Conservation (phyloP, 1,140 invertebrate species). For the Diachasmimorpha longicaudata region DNA sequence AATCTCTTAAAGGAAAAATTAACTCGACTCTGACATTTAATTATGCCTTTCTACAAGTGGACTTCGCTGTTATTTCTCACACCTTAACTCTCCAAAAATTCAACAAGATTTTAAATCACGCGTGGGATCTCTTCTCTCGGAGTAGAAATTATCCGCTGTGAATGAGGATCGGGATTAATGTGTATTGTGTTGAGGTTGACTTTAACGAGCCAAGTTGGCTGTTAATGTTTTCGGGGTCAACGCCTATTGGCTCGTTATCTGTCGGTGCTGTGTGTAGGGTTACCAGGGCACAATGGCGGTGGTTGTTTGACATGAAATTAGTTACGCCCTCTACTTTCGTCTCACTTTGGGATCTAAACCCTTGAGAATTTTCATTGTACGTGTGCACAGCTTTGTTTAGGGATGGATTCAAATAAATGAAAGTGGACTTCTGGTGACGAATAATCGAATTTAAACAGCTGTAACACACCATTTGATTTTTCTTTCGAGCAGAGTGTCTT, state of each 20-base stretch:
- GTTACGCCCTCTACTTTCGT: conserved; percentile 12
- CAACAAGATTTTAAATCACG: too few relatives aligned
- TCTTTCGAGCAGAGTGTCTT: too few relatives aligned
- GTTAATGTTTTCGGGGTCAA: conserved; percentile 21
- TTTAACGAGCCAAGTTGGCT: conserved; percentile 34
- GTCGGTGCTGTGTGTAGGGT: background rate
- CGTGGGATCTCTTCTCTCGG: too few relatives aligned
- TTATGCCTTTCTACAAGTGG: too few relatives aligned
- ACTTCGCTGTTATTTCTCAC: too few relatives aligned
- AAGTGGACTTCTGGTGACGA: background rate
- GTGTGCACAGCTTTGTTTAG: background rate
- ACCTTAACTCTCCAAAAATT: too few relatives aligned
- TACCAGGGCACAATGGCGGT: background rate
- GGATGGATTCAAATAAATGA: background rate
- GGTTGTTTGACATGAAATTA: conserved; percentile 14
- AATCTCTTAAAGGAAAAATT: too few relatives aligned
- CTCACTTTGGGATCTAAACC: background rate
- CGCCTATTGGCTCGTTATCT: conserved; percentile 16
- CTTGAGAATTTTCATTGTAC: background rate
- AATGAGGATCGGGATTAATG: background rate
- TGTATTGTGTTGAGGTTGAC: conserved; percentile 20
- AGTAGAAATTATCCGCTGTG: conserved; percentile 21
- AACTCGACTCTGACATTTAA: too few relatives aligned
- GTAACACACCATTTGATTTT: too few relatives aligned
- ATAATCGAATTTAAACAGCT: background rate